phyloP scores from a whole-genome alignment of 2,113 vertebrate species.

The Menidia beryllina region DNA sequence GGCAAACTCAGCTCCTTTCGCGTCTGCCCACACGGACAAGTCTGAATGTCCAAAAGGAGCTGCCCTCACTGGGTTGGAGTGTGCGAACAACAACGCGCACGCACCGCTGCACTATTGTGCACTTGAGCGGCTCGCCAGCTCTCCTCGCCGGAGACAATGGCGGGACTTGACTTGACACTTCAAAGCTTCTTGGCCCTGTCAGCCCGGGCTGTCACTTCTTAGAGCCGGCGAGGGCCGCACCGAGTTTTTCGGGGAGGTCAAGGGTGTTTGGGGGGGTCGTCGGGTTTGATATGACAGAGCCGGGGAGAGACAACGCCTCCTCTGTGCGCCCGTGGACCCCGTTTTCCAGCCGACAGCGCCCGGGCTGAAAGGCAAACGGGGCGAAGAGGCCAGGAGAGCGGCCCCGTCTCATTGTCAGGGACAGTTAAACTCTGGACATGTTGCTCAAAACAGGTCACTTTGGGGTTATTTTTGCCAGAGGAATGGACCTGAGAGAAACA shows the following conservation, averaged over 20 bases:
- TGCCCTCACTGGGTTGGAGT: constrained; percentile 46
- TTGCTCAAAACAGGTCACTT: constrained; percentile 89
- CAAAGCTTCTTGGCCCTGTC: constrained; percentile 97
- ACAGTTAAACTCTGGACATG: constrained; percentile 94
- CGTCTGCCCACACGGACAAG: constrained; percentile 46
- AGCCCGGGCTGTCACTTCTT: constrained; percentile 89
- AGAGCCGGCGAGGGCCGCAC: constrained; percentile 78
- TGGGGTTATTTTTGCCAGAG: constrained; percentile 88
- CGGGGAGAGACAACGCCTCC: constrained; percentile 69
- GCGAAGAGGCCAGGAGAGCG: constrained; percentile 60
- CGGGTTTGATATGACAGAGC: constrained; percentile 57
- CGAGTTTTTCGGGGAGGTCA: constrained; percentile 72
- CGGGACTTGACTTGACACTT: constrained; percentile 92
- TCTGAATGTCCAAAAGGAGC: constrained; percentile 58
- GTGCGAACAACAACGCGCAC: constrained; percentile 38
- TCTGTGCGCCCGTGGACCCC: constrained; percentile 81
- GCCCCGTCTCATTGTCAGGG: constrained; percentile 89
- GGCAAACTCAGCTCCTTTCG: constrained; percentile 59
- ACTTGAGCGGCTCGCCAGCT: constrained; percentile 66
- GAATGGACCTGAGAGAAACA: constrained; percentile 67
- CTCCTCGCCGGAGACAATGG: constrained; percentile 86
- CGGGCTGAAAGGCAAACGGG: constrained; percentile 36
- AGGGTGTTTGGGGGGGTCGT: constrained; percentile 42
- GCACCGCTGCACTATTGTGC: constrained; percentile 57
- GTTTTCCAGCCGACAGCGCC: constrained; percentile 34